Conservation (phyloP, 2,113 vertebrate species). For the Zosterops borbonicus region DNA sequence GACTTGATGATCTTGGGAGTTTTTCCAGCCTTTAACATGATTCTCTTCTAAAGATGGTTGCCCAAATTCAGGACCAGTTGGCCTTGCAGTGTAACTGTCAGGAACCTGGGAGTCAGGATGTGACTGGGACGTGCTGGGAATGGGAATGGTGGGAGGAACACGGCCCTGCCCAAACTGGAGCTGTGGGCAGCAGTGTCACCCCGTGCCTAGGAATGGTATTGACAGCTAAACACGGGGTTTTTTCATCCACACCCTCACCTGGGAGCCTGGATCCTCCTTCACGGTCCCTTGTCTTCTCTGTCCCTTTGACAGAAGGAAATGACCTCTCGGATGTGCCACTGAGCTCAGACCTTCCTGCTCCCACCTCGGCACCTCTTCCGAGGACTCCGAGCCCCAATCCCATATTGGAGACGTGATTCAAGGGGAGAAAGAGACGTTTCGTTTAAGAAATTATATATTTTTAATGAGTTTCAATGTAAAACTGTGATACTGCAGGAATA, state of each 20-base stretch:
- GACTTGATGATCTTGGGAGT: not conserved
- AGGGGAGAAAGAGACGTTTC: slow-evolving; percentile 12
- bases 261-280: not conserved
- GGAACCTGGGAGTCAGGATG: not conserved
- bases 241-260: not conserved
- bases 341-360: slow-evolving; percentile 49
- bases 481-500: slow-evolving; percentile 57
- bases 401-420: not conserved
- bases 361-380: not conserved
- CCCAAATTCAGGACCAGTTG: not conserved
- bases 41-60: not conserved
- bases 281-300: not conserved
- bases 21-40: not conserved
- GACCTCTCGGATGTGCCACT: slow-evolving; percentile 94
- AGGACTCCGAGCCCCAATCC: not conserved
- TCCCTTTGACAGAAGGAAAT: slow-evolving; percentile 90
- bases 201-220: fast-evolving
- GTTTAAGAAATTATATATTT: slow-evolving; percentile 50
- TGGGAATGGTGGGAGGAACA: not conserved
- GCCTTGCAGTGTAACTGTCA: not conserved
- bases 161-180: not conserved
- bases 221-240: not conserved
- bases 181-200: not conserved
- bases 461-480: slow-evolving; percentile 44
- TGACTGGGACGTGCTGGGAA: not conserved